Evolutionary conservation across 30 jellyfish, hydroid and myxozoan genomes (phyloP), one percentile per base, ranked within the genome.

Genomic region (Pelagia noctiluca): DNA sequence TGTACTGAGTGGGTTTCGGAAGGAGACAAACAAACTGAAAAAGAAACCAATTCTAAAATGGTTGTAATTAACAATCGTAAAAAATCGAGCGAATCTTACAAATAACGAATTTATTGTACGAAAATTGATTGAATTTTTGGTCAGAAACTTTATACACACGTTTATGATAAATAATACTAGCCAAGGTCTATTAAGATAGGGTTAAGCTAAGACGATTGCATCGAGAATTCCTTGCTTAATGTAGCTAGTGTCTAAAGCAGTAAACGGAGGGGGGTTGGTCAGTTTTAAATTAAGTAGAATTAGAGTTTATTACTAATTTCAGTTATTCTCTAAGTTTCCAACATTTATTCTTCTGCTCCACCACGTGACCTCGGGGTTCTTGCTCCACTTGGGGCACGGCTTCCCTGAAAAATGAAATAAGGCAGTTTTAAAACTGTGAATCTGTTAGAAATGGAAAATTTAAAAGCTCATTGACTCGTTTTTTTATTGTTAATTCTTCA

Each of bases 311-410:
- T 35, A 22, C 24, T 62, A 24, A 62, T 71, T 61, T 63, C 62
- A 29, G 63, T 79, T 64, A 13, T 18, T 22, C 38, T 64, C 30
- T 3, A 29, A 11, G 22, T 62, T 28, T n/a, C n/a, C n/a, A 8
- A 25, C 32, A 24, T 29, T 66, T 67, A 65, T 48, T 66, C 83
- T 47, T 81, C 92, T 16, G 80, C 92, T 66, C 92, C 92, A 0
- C 80, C 85, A n/a, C 95, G 90, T 25, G 96, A 31, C 50, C 98
- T 78, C 19, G 98, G 98, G 42, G 96, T 91, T 75, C 98, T 91
- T 36, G 98, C 96, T 53, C 90, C 96, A 42, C 98, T 91, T 10
- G 98, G 94, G 35, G 98, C 95, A 46, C 98, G 94, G 94, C 98
- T 91, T 1, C 97, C 91, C 98, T 91, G 89, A 36, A 30, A 24